Conservation (phyloP, 2,797 vertebrate genomes). For the Bovichtus diacanthus region DNA sequence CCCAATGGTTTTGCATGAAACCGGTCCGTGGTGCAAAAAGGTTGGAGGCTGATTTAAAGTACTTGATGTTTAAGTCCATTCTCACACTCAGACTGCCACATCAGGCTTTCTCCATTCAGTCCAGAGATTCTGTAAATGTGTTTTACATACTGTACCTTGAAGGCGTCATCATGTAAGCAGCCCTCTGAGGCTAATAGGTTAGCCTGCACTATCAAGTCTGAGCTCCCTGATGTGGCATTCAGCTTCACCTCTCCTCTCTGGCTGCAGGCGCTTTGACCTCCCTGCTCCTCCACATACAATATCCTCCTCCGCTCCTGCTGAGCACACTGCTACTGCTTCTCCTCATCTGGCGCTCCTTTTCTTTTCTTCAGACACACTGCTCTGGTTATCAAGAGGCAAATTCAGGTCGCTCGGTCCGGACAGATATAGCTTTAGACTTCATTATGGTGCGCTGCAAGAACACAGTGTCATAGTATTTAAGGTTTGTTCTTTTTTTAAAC, state of each 20-base stretch:
- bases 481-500: neutral
- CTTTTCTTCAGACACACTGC: neutral
- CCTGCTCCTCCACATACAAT: slow-evolving; percentile 7
- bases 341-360: neutral
- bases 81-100: slow-evolving; percentile 3
- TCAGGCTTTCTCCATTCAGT: neutral
- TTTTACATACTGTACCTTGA: slow-evolving; percentile 17
- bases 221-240: slow-evolving; percentile 29
- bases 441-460: neutral
- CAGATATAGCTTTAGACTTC: neutral
- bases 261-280: slow-evolving; percentile 23
- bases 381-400: neutral
- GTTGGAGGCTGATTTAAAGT: too few species aligned
- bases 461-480: neutral
- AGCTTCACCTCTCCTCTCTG: slow-evolving; percentile 23
- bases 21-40: too few species aligned
- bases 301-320: neutral
- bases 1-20: too few species aligned
- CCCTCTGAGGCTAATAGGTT: slow-evolving; percentile 27
- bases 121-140: slow-evolving; percentile 15
- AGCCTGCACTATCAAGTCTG: neutral
- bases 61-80: neutral
- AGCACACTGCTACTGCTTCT: neutral
- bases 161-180: slow-evolving; percentile 39
- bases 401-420: neutral